Evolutionary conservation across 2,797 vertebrate genomes (phyloP).

Genomic region (Lophotriccus pileatus): DNA sequence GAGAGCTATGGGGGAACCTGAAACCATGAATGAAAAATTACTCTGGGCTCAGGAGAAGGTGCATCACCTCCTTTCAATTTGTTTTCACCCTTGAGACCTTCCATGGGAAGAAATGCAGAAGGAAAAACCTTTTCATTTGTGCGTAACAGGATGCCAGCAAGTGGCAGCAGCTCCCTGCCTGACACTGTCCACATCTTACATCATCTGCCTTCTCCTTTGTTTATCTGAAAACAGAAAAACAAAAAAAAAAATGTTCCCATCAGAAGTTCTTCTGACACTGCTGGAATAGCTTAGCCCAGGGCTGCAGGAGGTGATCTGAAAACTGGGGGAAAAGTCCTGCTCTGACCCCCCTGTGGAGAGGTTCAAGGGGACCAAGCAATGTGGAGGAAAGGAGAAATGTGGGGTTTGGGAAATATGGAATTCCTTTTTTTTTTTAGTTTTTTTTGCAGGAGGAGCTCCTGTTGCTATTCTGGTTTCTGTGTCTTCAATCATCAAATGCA

Average conservation of each 20-base stretch:
- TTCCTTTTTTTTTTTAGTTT: neutral
- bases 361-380: neutral
- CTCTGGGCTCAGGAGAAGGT: neutral
- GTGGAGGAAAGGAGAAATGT: neutral
- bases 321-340: neutral
- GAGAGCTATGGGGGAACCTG: neutral
- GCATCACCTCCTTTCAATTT: neutral
- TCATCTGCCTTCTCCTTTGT: neutral
- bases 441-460: neutral
- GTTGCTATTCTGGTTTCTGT: conserved; percentile 21
- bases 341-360: neutral
- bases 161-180: conserved; percentile 51
- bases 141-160: conserved; percentile 33
- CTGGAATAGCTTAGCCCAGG: neutral
- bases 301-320: neutral
- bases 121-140: neutral
- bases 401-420: neutral
- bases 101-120: neutral
- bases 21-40: neutral
- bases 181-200: neutral
- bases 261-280: neutral
- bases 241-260: neutral
- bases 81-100: neutral
- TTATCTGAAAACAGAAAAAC: neutral
- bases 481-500: conserved; percentile 28